Evolutionary conservation across 2,113 vertebrate species (phyloP), one percentile per base, ranked within the genome.

Genomic region (Rhagologus leucostigma): DNA sequence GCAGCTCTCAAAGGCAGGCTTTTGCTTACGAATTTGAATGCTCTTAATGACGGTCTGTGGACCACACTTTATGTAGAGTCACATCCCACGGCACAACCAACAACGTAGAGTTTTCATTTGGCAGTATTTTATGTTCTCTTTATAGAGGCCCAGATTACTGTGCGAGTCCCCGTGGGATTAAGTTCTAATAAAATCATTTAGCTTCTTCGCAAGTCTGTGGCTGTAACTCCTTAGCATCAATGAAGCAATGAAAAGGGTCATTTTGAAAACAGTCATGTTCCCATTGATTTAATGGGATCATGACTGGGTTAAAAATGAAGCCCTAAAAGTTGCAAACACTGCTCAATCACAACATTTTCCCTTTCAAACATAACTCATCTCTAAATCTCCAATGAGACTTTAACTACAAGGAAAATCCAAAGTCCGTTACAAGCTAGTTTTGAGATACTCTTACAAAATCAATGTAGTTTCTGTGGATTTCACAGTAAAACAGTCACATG

Each of bases 101-200:
- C 35, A 87, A 70, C 0, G 0, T 0, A 30, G 17, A 11, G 0
- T 49, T 74, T 77, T 77, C 44, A 55, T 90, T 26, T 71, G 47
- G 30, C 49, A n/a, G 47, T n/a, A 44, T 50, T 91, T 91, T 60
- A 56, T 67, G 24, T 46, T 71, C 39, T 84, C 47, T 74, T 82
- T 46, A 18, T 13, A 64, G 47, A 92, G n/a, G 32, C 74, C n/a
- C 11, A 11, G 0, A 0, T 70, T 74, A 81, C 47, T 59, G 17
- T 75, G 33, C 44, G 75, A 81, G 39, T 55, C 17, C 56, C 64
- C 16, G 18, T n/a, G 77, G 68, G 57, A 92, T 71, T 79, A 73
- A 85, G 33, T 65, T 88, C 62, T 76, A 88, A 90, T 91, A 88
- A 95, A 93, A 93, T 77, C 42, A 55, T 41, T 87, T 89, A 11